Conservation (phyloP, 2,888 invertebrate genomes). For the Pocota personata region DNA sequence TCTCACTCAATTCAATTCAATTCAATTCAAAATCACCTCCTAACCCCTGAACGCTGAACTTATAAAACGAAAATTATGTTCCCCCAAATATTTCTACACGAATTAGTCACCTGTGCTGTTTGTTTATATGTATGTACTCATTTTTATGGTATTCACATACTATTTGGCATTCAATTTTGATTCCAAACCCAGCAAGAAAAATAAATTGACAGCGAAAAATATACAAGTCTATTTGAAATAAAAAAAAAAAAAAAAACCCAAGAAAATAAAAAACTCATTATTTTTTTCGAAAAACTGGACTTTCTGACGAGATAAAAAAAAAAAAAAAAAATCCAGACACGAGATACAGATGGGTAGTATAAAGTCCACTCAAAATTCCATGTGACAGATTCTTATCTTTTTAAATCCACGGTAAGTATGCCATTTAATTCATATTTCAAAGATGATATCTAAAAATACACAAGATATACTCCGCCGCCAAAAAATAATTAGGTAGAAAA, state of each 20-base stretch:
- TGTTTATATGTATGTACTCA: neutral
- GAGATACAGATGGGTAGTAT: neutral
- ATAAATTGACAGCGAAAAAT: neutral
- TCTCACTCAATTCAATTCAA: too few relatives aligned
- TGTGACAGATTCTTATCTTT: neutral
- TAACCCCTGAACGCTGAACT: neutral
- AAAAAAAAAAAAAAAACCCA: neutral
- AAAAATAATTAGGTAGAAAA: neutral
- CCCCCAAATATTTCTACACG: neutral
- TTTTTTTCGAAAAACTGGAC: neutral
- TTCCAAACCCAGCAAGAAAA: neutral
- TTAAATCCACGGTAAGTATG: neutral
- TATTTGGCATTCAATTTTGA: too few relatives aligned
- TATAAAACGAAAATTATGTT: neutral
- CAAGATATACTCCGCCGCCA: neutral
- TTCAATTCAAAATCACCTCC: neutral
- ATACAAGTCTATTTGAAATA: neutral
- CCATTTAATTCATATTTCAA: neutral
- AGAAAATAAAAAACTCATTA: neutral
- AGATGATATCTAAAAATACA: conserved; percentile 8
- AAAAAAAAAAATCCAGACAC: neutral
- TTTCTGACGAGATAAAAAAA: neutral
- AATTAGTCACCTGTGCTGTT: neutral
- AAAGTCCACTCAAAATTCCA: conserved; percentile 13
- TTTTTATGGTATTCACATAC: too few relatives aligned